Conservation (phyloP, 2,888 invertebrate genomes). For the Desoria tigrina region DNA sequence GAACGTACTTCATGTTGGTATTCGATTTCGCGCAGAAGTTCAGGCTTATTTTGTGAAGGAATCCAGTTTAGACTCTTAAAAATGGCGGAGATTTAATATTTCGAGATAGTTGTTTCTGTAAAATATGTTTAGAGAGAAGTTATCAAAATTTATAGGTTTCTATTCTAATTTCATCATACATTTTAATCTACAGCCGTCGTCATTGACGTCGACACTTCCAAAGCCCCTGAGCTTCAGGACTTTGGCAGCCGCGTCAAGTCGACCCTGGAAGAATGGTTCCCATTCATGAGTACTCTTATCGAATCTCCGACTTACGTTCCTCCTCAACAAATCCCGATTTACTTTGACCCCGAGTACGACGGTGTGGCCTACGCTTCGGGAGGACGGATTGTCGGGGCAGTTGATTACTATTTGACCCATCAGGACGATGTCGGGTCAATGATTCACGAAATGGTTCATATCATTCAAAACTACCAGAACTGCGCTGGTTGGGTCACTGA, state of each 20-base stretch:
- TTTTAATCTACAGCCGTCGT: too few species aligned
- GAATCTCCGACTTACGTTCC: slow-evolving; percentile 34
- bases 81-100: too few species aligned
- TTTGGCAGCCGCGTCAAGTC: slow-evolving; percentile 39
- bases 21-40: too few species aligned
- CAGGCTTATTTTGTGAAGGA: too few species aligned
- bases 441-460: slow-evolving; percentile 43
- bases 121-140: too few species aligned
- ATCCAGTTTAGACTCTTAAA: too few species aligned
- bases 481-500: slow-evolving; percentile 41
- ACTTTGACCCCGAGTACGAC: slow-evolving; percentile 48
- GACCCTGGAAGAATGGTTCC: slow-evolving; percentile 41
- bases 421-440: slow-evolving; percentile 43
- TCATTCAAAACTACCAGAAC: slow-evolving; percentile 32
- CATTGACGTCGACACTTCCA: slow-evolving; percentile 33
- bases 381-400: slow-evolving; percentile 31
- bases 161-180: too few species aligned
- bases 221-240: slow-evolving; percentile 33
- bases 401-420: slow-evolving; percentile 34
- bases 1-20: too few species aligned
- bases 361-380: slow-evolving; percentile 45
- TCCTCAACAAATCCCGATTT: slow-evolving; percentile 29
- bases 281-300: slow-evolving; percentile 20
- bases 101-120: too few species aligned
- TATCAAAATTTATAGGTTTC: too few species aligned